Conservation (phyloP, 2,113 vertebrate species). For the Planiliza haematocheilus region DNA sequence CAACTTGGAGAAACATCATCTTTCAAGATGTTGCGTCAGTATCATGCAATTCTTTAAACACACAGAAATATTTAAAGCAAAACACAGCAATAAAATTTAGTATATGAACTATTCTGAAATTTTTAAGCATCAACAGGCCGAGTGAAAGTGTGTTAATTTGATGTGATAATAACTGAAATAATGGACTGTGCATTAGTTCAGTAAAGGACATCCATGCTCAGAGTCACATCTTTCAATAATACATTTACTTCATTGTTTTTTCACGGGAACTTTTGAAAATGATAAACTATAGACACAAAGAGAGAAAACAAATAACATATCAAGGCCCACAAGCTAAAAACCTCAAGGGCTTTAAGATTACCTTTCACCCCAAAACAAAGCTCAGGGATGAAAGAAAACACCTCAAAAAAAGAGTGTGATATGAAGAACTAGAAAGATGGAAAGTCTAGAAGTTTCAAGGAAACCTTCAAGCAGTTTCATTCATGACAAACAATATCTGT, state of each 20-base stretch:
- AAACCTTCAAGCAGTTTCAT: constrained; percentile 32
- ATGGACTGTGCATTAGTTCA: background rate
- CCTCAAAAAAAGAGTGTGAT: background rate
- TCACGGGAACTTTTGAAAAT: constrained; percentile 46
- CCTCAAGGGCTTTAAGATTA: constrained; percentile 45
- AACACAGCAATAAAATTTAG: constrained; percentile 47
- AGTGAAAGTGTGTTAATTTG: constrained; percentile 14
- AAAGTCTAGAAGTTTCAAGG: constrained; percentile 5
- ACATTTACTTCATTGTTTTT: constrained; percentile 52
- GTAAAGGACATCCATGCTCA: constrained; percentile 3
- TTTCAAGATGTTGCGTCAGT: constrained; percentile 81
- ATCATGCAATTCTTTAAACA: constrained; percentile 70
- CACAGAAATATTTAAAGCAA: constrained; percentile 73
- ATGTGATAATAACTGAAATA: constrained; percentile 13
- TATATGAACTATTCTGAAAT: constrained; percentile 36
- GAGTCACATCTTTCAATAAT: constrained; percentile 49
- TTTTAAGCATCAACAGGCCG: constrained; percentile 13
- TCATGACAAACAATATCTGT: constrained; percentile 30
- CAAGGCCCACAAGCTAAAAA: constrained; percentile 41
- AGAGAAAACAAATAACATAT: constrained; percentile 56
- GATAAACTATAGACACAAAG: constrained; percentile 38
- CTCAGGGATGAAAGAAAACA: constrained; percentile 55
- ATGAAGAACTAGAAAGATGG: constrained; percentile 19
- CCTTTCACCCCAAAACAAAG: constrained; percentile 55
- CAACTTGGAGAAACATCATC: constrained; percentile 56